Conservation (phyloP, 2,888 invertebrate genomes). For the Acanthosepion pharaonis region DNA sequence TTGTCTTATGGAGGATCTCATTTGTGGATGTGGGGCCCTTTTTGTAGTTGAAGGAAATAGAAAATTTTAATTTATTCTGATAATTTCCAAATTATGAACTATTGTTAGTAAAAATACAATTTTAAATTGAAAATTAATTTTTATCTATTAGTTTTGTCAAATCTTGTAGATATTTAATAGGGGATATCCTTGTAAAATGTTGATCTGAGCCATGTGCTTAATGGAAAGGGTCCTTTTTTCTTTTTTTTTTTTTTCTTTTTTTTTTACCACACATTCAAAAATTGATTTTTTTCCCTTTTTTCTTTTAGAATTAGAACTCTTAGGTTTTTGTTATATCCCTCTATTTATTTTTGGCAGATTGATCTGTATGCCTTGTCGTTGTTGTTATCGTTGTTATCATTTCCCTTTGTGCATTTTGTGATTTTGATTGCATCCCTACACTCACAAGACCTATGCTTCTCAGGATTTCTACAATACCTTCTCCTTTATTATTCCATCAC, state of each 20-base stretch:
- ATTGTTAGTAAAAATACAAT: too few relatives aligned
- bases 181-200: too few relatives aligned
- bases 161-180: too few relatives aligned
- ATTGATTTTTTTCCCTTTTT: too few relatives aligned
- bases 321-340: background rate
- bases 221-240: background rate
- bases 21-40: background rate
- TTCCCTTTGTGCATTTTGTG: constrained; percentile 38
- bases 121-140: too few relatives aligned
- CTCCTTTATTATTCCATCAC: background rate
- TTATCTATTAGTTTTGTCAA: too few relatives aligned
- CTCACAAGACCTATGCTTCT: constrained; percentile 35
- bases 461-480: background rate
- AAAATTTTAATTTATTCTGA: too few relatives aligned
- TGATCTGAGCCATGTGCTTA: background rate
- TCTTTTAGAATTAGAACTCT: background rate
- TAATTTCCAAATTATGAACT: too few relatives aligned
- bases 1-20: constrained; percentile 18
- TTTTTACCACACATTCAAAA: too few relatives aligned
- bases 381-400: background rate
- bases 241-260: too few relatives aligned
- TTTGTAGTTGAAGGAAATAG: background rate
- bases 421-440: constrained; percentile 41
- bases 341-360: constrained; percentile 36
- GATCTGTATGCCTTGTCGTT: constrained; percentile 41